Evolutionary conservation across 2,888 invertebrate genomes (phyloP).

Genomic region (Plutella xylostella): DNA sequence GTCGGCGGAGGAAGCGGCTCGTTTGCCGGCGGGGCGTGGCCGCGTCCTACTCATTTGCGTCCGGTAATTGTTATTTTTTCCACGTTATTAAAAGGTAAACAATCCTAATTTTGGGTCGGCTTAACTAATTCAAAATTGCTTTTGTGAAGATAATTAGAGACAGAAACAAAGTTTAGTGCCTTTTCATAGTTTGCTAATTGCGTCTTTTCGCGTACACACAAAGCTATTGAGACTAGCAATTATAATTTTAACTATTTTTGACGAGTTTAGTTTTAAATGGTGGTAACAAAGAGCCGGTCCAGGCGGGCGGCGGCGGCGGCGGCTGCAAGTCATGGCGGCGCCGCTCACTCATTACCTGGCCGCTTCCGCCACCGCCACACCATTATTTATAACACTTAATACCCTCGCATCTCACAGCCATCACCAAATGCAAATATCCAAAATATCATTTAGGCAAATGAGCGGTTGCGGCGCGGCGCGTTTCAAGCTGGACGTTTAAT

Average conservation of each 20-base stretch:
- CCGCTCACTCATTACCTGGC: conserved; percentile 50
- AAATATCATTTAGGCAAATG: conserved; percentile 4
- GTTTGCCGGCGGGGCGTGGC: conserved; percentile 14
- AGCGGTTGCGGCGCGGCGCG: conserved; percentile 1
- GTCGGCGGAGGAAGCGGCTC: conserved; percentile 16
- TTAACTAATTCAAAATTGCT: neutral
- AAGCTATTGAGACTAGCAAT: too few species aligned
- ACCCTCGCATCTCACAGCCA: neutral
- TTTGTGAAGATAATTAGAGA: too few species aligned
- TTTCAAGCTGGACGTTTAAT: conserved; percentile 10
- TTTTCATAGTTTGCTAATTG: too few species aligned
- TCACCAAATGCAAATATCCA: conserved; percentile 7
- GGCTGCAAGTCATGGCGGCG: conserved; percentile 56
- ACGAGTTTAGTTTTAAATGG: neutral
- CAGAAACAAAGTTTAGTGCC: too few species aligned
- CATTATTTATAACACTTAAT: conserved; percentile 7
- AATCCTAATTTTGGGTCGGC: neutral
- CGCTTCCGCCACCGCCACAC: conserved; percentile 7
- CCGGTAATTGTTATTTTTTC: conserved; percentile 4
- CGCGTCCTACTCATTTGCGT: conserved; percentile 5
- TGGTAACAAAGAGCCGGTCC: neutral
- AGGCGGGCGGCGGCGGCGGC: neutral
- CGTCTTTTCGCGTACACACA: too few species aligned
- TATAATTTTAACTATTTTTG: neutral
- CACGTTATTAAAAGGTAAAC: neutral